A percentile compares a stretch with the other conserved stretches of the same genome.
Conservation (phyloP, 2,113 vertebrate genomes). For the Cololabis saira region DNA sequence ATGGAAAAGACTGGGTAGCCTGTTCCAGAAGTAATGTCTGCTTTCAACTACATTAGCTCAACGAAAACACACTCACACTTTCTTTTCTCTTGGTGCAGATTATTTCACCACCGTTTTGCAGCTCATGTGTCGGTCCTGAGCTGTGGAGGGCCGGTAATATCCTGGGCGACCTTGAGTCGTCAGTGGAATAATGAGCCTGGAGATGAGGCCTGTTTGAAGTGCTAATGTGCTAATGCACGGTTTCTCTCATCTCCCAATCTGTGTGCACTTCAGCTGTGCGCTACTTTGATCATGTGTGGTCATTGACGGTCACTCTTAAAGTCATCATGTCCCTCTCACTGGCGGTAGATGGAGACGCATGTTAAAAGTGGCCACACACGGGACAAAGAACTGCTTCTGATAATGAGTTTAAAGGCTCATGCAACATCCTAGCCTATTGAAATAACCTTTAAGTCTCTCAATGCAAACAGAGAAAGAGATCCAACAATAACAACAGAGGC, state of each 20-base stretch:
- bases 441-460: neutral
- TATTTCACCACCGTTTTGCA: neutral
- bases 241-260: constrained; percentile 13
- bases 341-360: constrained; percentile 24
- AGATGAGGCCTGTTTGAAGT: constrained; percentile 49
- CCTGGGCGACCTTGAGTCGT: constrained; percentile 7
- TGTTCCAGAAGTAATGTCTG: too few relatives aligned
- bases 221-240: constrained; percentile 53
- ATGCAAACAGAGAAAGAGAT: neutral
- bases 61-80: neutral
- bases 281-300: constrained; percentile 37
- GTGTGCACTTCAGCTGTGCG: constrained; percentile 7
- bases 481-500: too few relatives aligned
- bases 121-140: too few relatives aligned
- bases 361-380: neutral
- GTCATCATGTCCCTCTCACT: constrained; percentile 22
- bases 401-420: neutral
- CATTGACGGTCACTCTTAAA: constrained; percentile 26
- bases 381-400: neutral
- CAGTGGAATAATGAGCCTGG: constrained; percentile 8
- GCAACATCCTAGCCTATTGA: neutral
- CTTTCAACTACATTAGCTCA: neutral
- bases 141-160: neutral
- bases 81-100: neutral
- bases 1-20: too few relatives aligned